Percentiles rank a stretch among this genome's conserved stretches.
Evolutionary conservation across 2,113 vertebrate genomes (phyloP).

Genomic region (Ctenodactylus gundi): DNA sequence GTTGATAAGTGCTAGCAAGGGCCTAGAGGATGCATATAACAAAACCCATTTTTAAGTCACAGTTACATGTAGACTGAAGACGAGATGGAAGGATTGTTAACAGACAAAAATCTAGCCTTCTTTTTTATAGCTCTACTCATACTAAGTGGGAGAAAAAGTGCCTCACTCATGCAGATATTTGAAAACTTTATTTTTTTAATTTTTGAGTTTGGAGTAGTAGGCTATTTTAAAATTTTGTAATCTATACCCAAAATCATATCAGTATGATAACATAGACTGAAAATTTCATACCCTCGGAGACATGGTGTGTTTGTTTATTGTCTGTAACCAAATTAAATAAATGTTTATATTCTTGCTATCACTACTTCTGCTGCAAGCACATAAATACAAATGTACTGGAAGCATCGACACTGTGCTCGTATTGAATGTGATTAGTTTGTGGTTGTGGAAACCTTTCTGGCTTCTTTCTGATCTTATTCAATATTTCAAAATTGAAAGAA

Average conservation of each 20-base stretch:
- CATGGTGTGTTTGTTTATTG: background rate
- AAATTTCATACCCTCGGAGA: background rate
- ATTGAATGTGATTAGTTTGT: background rate
- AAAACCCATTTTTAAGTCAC: background rate
- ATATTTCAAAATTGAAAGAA: background rate
- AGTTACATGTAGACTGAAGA: background rate
- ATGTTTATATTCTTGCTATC: background rate
- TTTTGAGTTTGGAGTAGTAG: background rate
- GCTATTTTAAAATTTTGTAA: background rate
- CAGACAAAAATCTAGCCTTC: background rate
- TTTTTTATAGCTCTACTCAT: background rate
- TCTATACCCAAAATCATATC: background rate
- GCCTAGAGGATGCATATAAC: background rate
- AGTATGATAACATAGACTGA: background rate
- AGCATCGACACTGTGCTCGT: background rate
- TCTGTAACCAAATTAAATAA: background rate
- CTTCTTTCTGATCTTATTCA: background rate
- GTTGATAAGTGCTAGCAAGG: constrained; percentile 3
- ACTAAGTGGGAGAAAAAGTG: background rate
- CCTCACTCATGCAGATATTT: background rate
- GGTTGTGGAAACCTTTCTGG: background rate
- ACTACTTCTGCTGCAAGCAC: background rate
- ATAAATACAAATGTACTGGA: background rate
- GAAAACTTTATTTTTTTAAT: background rate
- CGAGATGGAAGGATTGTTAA: background rate